Evolutionary conservation across 30 jellyfish, hydroid and myxozoan genomes (phyloP).

Genomic region (Nemopilema nomurai): DNA sequence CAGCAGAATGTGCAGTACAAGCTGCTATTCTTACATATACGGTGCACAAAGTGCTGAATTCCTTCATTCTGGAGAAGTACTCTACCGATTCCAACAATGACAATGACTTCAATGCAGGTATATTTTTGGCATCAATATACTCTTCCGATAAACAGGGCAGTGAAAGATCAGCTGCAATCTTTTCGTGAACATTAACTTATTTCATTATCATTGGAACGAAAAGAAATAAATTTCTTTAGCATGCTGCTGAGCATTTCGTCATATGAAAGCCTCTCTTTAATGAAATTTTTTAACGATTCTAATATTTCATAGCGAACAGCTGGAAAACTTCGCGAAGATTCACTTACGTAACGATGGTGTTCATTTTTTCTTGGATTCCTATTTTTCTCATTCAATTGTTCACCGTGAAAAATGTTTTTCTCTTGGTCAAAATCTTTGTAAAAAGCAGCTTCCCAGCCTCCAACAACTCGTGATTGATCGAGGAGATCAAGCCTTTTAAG

Average conservation of each 20-base stretch:
- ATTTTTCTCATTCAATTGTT: background rate
- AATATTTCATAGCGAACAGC: background rate
- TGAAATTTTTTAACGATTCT: background rate
- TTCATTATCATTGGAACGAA: background rate
- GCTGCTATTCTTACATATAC: conserved; percentile 16
- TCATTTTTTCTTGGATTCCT: background rate
- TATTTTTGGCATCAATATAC: background rate
- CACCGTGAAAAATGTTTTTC: background rate
- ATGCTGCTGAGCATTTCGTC: background rate
- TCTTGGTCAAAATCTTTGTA: background rate
- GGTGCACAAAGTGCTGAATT: conserved; percentile 1
- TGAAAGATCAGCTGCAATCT: background rate
- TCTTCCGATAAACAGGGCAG: background rate
- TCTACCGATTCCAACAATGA: background rate
- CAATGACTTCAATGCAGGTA: background rate
- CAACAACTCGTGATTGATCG: background rate
- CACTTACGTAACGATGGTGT: background rate
- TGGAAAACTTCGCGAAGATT: background rate
- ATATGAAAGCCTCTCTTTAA: background rate
- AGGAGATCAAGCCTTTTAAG: background rate
- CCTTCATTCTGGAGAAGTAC: background rate
- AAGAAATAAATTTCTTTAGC: background rate
- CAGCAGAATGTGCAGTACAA: conserved; percentile 50
- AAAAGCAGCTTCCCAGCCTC: background rate
- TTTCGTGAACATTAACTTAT: background rate